phyloP scores from a whole-genome alignment of 2,888 invertebrate species.

The Phaonia tiefii region DNA sequence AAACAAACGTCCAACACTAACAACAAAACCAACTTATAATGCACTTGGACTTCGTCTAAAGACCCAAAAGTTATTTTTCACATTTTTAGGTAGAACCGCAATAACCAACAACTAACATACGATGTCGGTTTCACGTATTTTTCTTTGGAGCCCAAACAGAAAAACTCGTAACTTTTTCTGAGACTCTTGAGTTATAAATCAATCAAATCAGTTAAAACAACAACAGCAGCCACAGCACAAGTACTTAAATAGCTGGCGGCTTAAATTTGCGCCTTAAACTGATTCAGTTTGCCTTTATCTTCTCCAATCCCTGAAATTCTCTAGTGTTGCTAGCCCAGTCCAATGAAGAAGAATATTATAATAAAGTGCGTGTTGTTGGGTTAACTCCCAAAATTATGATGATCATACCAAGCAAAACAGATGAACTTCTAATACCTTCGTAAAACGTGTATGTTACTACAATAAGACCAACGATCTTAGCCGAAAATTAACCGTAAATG shows the following conservation, averaged over 20 bases:
- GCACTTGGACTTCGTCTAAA: not conserved
- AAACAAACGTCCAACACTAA: slow-evolving; percentile 54
- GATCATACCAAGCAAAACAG: slow-evolving; percentile 33
- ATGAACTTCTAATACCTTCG: not conserved
- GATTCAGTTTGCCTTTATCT: slow-evolving; percentile 21
- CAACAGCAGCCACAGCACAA: slow-evolving; percentile 40
- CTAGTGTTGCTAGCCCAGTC: not conserved
- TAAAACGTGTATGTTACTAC: too few relatives aligned
- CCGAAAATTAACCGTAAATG: not conserved
- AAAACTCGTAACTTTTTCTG: not conserved
- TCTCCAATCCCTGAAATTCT: not conserved
- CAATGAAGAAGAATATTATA: slow-evolving; percentile 45
- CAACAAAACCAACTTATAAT: slow-evolving; percentile 1
- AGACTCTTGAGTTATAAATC: slow-evolving; percentile 74
- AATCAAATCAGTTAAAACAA: slow-evolving; percentile 70
- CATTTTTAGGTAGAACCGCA: slow-evolving; percentile 13
- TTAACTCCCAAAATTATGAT: slow-evolving; percentile 58
- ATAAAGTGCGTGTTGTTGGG: slow-evolving; percentile 64
- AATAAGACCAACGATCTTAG: too few relatives aligned
- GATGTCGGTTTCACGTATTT: not conserved
- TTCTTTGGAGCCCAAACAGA: slow-evolving; percentile 1
- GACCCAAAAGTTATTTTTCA: not conserved
- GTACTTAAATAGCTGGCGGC: slow-evolving; percentile 70
- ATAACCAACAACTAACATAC: slow-evolving; percentile 8
- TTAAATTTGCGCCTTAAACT: slow-evolving; percentile 64